These are phyloP conservation scores for Drosophila robusta DNA, from an alignment of 2,888 invertebrate genomes.

Conservation along the genomic window DNA sequence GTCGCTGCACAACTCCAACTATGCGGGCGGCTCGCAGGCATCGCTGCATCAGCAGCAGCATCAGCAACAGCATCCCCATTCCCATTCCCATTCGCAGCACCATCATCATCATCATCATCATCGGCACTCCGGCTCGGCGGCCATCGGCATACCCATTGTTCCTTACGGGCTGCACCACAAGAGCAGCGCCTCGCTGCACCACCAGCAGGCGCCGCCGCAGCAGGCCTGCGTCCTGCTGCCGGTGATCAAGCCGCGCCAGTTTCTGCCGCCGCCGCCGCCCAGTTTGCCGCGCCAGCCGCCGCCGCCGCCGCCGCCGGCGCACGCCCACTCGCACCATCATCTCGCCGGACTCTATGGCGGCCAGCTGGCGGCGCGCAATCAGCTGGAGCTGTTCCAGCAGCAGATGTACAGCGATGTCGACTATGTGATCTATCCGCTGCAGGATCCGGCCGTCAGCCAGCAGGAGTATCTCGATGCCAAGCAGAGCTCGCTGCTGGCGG, in stretches of 20 bases:
- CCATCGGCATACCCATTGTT: slow-evolving; percentile 85
- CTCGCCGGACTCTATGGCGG: slow-evolving; percentile 90
- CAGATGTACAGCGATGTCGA: slow-evolving; percentile 96
- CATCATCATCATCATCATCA: slow-evolving; percentile 31
- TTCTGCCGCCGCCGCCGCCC: slow-evolving; percentile 89
- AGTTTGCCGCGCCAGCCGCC: slow-evolving; percentile 87
- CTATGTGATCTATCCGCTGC: slow-evolving; percentile 95
- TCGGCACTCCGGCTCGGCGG: slow-evolving; percentile 71
- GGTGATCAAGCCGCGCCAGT: slow-evolving; percentile 88
- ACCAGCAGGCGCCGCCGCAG: slow-evolving; percentile 85
- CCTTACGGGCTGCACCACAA: slow-evolving; percentile 88
- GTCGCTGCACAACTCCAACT: slow-evolving; percentile 81
- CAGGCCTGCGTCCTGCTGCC: slow-evolving; percentile 86
- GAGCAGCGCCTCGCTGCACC: slow-evolving; percentile 87
- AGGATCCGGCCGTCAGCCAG: slow-evolving; percentile 95
- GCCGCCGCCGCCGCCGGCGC: slow-evolving; percentile 88
- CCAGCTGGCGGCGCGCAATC: slow-evolving; percentile 90
- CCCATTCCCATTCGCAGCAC: slow-evolving; percentile 4
- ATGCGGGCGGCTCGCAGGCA: slow-evolving; percentile 78
- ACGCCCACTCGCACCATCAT: slow-evolving; percentile 86
- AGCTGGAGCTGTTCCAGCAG: slow-evolving; percentile 94
- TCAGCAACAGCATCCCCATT: slow-evolving; percentile 41
- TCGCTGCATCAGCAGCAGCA: slow-evolving; percentile 66
- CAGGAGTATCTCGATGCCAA: slow-evolving; percentile 96
- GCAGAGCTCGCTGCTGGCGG: slow-evolving; percentile 88